Conservation (phyloP, 2,113 vertebrate species). For the Dromiciops gliroides region DNA sequence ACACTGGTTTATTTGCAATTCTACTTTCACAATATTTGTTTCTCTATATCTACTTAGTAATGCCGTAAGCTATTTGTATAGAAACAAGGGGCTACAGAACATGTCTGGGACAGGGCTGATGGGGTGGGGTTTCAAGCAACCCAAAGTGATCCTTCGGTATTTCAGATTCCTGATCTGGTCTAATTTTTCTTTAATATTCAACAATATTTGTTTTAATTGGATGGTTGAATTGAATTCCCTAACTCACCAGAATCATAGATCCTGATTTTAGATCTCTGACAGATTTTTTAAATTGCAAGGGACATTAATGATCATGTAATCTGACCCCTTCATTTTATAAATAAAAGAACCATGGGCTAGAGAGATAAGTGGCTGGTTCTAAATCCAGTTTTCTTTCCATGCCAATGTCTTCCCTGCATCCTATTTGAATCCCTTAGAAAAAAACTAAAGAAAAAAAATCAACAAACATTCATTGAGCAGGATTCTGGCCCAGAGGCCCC, state of each 20-base stretch:
- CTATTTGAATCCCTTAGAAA: neutral
- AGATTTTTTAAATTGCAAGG: neutral
- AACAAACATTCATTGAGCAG: neutral
- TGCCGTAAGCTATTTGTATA: neutral
- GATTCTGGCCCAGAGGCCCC: neutral
- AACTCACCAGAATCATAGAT: neutral
- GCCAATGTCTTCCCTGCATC: neutral
- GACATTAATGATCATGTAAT: neutral
- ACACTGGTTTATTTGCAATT: neutral
- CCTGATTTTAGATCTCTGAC: neutral
- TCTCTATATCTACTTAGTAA: neutral
- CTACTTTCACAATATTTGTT: neutral
- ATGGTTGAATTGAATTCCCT: neutral
- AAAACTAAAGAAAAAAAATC: neutral
- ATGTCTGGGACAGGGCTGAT: neutral
- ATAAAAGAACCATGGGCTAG: neutral
- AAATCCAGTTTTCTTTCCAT: neutral
- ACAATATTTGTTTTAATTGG: neutral
- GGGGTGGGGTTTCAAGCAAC: neutral
- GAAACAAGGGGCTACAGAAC: neutral
- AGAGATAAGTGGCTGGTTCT: neutral
- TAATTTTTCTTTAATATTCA: neutral
- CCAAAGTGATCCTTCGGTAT: neutral
- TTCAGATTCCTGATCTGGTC: neutral
- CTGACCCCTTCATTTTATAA: neutral